These are phyloP conservation scores for Apamea monoglypha DNA, from an alignment of 2,888 invertebrate species.

Conservation along the genomic window DNA sequence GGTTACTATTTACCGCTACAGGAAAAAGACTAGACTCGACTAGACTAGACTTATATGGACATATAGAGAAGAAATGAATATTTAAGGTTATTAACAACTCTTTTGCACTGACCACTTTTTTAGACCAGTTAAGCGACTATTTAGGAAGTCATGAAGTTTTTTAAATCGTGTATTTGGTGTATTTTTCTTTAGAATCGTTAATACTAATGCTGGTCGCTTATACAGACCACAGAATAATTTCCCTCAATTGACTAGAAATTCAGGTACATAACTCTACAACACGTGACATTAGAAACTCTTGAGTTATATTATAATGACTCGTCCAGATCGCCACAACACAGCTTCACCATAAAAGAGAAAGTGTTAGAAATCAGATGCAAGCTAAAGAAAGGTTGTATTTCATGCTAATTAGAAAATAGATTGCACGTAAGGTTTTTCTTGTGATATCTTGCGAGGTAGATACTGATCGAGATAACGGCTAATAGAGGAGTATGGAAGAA, in stretches of 20 bases:
- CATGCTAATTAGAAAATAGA: constrained; percentile 27
- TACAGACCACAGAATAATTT: constrained; percentile 27
- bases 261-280: not conserved
- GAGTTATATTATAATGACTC: constrained; percentile 40
- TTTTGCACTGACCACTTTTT: not conserved
- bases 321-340: not conserved
- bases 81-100: not conserved
- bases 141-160: not conserved
- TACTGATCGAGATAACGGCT: too few species aligned
- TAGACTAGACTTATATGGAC: not conserved
- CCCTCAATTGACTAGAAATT: constrained; percentile 9
- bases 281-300: constrained; percentile 43
- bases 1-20: not conserved
- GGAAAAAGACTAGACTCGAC: not conserved
- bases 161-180: not conserved
- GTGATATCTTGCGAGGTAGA: too few species aligned
- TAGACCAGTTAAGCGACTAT: not conserved
- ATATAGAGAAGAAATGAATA: too few species aligned
- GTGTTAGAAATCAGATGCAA: constrained; percentile 47
- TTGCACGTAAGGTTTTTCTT: not conserved
- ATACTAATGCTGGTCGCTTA: not conserved
- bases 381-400: constrained; percentile 19
- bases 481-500: too few species aligned
- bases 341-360: constrained; percentile 50
- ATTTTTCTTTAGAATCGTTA: not conserved